Base-by-base conservation (phyloP, 2,888 invertebrate species). In the Arge pagana region DNA sequence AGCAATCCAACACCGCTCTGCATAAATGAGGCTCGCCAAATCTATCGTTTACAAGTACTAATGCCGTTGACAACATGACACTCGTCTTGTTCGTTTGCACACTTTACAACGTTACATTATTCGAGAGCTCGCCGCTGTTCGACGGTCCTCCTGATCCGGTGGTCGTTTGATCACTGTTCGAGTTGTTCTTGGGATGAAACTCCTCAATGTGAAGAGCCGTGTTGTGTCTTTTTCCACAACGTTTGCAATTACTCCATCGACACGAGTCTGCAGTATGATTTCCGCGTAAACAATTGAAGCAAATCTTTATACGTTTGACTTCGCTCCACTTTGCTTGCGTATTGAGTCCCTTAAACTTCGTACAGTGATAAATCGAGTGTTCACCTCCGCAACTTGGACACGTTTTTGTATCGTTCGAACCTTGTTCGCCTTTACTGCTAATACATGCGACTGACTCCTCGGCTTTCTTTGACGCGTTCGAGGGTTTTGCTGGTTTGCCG, bases 131-230 rank as follows among this genome's bases (percentile, higher is more conserved):
- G 31, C 6, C 15, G 13, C 1, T 40, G 45, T 30, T 18, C 33
- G 39, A 10, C 35, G 36, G 18, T 28, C 21, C 42, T 36, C 19
- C 8, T 23, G 24, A 13, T 3, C 26, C 18, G 35, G 28, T 35
- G 36, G 4, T 51, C 35, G 13, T 23, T 50, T 8, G 18, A 23
- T n/a, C 15, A 5, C 19, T 15, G 36, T 24, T 43, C 40, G 52
- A 39, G 16, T 11, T 16, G 37, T 36, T 28, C 48, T 26, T 41
- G 5, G 51, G 33, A 21, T 51, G 15, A 24, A 51, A 35, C 48
- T 48, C 54, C 8, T 57, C 53, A 8, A 55, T 19, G 42, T 62
- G 62, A 7, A 59, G 30, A 10, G 37, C 10, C 30, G 55, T 52
- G 28, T 58, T 54, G 15, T 58, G 56, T 7, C 24, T 40, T 39